Base-by-base conservation (phyloP, 2,888 invertebrate genomes). In the Pinctada fucata region DNA sequence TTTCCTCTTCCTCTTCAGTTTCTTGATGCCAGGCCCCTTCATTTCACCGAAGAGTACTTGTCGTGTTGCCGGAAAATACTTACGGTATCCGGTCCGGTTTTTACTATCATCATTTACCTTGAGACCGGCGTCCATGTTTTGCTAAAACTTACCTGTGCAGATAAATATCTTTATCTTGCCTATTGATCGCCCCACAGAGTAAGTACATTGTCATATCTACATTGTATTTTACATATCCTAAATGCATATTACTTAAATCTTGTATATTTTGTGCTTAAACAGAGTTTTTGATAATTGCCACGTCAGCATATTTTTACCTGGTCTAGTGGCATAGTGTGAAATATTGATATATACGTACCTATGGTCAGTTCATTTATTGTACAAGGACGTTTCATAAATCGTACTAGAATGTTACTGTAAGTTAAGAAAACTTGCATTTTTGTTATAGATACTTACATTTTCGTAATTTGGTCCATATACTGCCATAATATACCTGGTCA, bases 141-240 rank as follows among this genome's bases (percentile, higher is more conserved):
- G 6, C 10, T 10, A 52, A 5, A 5, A 8, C 58, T 52, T 52
- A 52, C 58, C 58, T 52, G 58, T 52, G 10, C 58, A 52, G 58
- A 52, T 10, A 52, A 52, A 8, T 52, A 52, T n/a, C 58, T 52
- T 52, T 52, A 52, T 52, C 58, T 52, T 52, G 58, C 58, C 58
- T 52, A 52, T 52, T 52, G 58, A 52, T 52, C 58, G 58, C 58
- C 58, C 58, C 58, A 52, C 10, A 52, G 58, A 52, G 58, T 52
- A 52, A 52, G 58, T 52, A 52, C 58, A 52, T 52, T 52, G 58
- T 52, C 10, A 52, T 52, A 52, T 52, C 6, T 52, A 8, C 58
- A 52, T 52, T 52, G 58, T 52, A 8, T 52, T 52, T 52, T 52
- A 52, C 58, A 52, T 52, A 52, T 52, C 10, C 58, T 5, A 8